Percentiles rank a stretch among this genome's conserved stretches.
phyloP scores from a whole-genome alignment of 2,888 invertebrate genomes.

The Machimus atricapillus region DNA sequence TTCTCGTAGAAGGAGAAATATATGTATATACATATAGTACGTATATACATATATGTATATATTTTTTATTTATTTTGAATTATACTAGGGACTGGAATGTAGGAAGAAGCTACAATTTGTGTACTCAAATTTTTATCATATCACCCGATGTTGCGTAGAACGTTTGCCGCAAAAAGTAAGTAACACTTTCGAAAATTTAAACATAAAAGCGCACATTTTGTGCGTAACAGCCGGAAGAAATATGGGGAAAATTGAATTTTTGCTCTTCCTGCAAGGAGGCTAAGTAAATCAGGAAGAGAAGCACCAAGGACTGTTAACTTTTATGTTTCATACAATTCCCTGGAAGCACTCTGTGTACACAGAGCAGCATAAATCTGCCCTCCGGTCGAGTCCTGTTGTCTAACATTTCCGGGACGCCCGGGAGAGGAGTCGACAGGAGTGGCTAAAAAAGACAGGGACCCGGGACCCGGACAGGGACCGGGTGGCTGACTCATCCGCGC shows the following conservation, averaged over 20 bases:
- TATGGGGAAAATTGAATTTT: conserved; percentile 13
- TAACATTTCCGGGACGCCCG: background rate
- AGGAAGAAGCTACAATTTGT: background rate
- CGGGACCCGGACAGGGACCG: too few species aligned
- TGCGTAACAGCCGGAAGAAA: background rate
- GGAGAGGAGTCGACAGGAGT: background rate
- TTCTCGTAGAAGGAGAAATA: background rate
- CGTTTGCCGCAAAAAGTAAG: background rate
- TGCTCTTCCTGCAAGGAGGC: background rate
- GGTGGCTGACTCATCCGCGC: background rate
- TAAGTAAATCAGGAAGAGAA: conserved; percentile 14
- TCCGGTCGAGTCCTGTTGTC: conserved; percentile 13
- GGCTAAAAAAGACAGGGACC: background rate
- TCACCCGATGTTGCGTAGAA: background rate
- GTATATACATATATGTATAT: too few species aligned
- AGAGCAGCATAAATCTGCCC: background rate
- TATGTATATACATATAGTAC: too few species aligned
- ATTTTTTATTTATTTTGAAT: background rate
- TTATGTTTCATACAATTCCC: background rate
- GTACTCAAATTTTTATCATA: background rate
- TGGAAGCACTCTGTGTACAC: background rate
- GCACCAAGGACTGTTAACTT: background rate
- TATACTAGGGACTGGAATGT: background rate
- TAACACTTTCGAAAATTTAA: background rate
- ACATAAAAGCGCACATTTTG: background rate